Conservation (phyloP, 2,888 invertebrate genomes). For the Rhabditoides inermis region DNA sequence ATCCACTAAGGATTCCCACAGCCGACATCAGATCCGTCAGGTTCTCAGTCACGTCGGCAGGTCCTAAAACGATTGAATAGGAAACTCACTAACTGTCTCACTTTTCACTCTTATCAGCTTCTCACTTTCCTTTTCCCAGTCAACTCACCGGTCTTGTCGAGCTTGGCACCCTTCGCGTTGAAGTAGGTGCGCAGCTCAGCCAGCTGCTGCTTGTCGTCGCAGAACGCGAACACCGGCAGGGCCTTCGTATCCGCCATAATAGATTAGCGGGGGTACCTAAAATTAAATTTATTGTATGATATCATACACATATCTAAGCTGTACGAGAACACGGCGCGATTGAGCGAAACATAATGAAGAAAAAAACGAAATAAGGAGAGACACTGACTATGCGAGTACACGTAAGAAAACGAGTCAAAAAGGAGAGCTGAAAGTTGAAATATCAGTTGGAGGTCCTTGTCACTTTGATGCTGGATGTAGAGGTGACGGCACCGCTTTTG, state of each 20-base stretch:
- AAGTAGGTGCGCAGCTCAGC: conserved; percentile 76
- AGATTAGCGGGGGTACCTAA: too few relatives aligned
- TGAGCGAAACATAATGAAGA: too few relatives aligned
- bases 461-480: too few relatives aligned
- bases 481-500: conserved; percentile 18
- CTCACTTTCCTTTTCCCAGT: conserved; percentile 4
- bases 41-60: not conserved
- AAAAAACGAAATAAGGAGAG: too few relatives aligned
- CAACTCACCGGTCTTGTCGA: conserved; percentile 11
- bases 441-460: too few relatives aligned
- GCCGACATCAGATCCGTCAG: conserved; percentile 3
- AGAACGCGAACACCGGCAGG: conserved; percentile 41
- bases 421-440: too few relatives aligned
- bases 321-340: too few relatives aligned
- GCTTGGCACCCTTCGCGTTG: conserved; percentile 60
- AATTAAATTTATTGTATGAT: too few relatives aligned
- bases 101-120: not conserved
- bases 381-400: too few relatives aligned
- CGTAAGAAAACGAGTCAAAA: too few relatives aligned
- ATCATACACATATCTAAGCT: too few relatives aligned
- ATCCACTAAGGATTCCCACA: too few relatives aligned
- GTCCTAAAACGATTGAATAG: not conserved
- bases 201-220: conserved; percentile 51
- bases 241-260: conserved; percentile 34
- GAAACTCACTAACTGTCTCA: not conserved